Conservation (phyloP, 1,140 invertebrate genomes). For the Drosophila dunni region DNA sequence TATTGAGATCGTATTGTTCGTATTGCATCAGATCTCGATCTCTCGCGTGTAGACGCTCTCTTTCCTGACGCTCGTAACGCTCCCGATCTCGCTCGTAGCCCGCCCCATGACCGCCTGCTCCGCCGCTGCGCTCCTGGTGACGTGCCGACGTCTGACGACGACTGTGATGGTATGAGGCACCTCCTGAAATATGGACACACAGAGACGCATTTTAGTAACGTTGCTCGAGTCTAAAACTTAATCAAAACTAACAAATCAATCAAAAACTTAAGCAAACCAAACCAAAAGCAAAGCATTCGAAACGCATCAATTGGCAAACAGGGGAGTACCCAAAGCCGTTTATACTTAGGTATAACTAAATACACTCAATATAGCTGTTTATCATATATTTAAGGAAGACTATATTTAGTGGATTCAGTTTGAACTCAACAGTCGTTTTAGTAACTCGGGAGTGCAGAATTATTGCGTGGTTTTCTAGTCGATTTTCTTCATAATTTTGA, state of each 20-base stretch:
- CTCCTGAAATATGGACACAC: slow-evolving; percentile 72
- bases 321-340: slow-evolving; percentile 16
- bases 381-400: not conserved
- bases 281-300: slow-evolving; percentile 76
- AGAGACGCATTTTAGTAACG: slow-evolving; percentile 8
- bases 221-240: not conserved
- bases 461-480: slow-evolving; percentile 32
- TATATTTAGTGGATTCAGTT: slow-evolving; percentile 10
- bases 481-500: not conserved
- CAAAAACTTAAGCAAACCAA: slow-evolving; percentile 54
- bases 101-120: slow-evolving; percentile 30
- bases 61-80: slow-evolving; percentile 59
- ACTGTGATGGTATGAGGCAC: slow-evolving; percentile 80
- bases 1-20: slow-evolving; percentile 84
- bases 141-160: slow-evolving; percentile 68
- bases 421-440: slow-evolving; percentile 34
- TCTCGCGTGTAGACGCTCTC: slow-evolving; percentile 76
- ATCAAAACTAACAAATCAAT: slow-evolving; percentile 48
- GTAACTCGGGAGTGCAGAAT: slow-evolving; percentile 47
- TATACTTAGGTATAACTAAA: slow-evolving; percentile 3
- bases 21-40: slow-evolving; percentile 84
- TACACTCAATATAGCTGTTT: slow-evolving; percentile 5
- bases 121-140: slow-evolving; percentile 69
- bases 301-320: slow-evolving; percentile 49
- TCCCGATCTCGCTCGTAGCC: slow-evolving; percentile 63